Conservation (phyloP, 1,140 invertebrate genomes). For the Drosophila mayri region DNA sequence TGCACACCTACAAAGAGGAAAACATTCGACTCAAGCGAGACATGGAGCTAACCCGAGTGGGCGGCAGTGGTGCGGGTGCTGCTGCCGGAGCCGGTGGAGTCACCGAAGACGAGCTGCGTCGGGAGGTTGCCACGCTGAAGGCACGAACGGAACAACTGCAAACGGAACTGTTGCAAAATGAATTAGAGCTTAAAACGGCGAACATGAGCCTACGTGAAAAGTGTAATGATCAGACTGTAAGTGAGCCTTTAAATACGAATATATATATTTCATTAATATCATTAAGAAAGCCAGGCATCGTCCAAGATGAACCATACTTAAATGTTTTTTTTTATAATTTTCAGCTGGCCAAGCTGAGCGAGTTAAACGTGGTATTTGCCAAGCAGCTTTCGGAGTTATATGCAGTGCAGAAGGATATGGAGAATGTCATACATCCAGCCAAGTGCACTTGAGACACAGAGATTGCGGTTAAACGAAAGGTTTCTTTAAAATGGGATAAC, state of each 20-base stretch:
- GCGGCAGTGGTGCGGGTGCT: conserved; percentile 52
- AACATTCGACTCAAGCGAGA: conserved; percentile 93
- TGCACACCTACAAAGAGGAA: conserved; percentile 98
- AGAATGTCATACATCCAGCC: conserved; percentile 80
- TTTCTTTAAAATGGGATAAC: not conserved
- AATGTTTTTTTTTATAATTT: not conserved
- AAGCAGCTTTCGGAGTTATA: conserved; percentile 77
- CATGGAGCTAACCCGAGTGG: conserved; percentile 74
- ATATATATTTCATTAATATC: not conserved
- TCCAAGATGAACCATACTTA: too few relatives aligned
- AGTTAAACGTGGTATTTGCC: conserved; percentile 77
- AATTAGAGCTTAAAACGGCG: conserved; percentile 81
- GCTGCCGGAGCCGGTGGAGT: conserved; percentile 57
- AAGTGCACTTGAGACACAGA: conserved; percentile 85
- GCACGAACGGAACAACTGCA: conserved; percentile 80
- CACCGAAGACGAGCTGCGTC: conserved; percentile 80
- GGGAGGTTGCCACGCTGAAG: conserved; percentile 79
- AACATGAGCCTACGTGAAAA: conserved; percentile 82
- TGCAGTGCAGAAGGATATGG: conserved; percentile 87
- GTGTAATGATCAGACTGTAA: conserved; percentile 82
- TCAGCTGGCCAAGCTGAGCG: conserved; percentile 79
- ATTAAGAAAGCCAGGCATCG: too few relatives aligned
- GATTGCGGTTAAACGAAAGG: conserved; percentile 72
- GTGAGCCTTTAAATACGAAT: not conserved
- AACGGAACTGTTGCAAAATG: conserved; percentile 80